phyloP scores from a whole-genome alignment of 2,888 invertebrate genomes.

The Hipparchia sbordonii region DNA sequence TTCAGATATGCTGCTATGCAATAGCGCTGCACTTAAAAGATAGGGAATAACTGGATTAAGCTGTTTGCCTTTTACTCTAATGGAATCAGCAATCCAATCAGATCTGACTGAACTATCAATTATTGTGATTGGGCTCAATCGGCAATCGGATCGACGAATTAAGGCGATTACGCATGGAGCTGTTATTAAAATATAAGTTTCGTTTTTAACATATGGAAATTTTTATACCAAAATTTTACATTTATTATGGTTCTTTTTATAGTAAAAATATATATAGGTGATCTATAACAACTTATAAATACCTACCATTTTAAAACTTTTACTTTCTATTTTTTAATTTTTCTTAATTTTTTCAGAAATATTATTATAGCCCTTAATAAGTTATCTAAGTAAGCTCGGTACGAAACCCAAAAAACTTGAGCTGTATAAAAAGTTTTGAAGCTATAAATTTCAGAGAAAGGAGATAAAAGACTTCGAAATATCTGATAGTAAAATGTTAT shows the following conservation, averaged over 20 bases:
- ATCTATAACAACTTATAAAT: too few relatives aligned
- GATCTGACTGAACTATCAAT: conserved; percentile 56
- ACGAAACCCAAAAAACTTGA: conserved; percentile 21
- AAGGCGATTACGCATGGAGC: conserved; percentile 18
- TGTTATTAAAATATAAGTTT: conserved; percentile 1
- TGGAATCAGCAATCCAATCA: conserved; percentile 63
- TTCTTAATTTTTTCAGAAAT: too few relatives aligned
- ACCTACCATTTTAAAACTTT: too few relatives aligned
- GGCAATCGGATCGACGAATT: conserved; percentile 39
- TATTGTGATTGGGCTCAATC: conserved; percentile 55
- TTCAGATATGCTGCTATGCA: conserved; percentile 18
- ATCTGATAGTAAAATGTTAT: conserved; percentile 31
- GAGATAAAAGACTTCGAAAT: conserved; percentile 31
- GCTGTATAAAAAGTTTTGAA: conserved; percentile 29
- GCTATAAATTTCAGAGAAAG: conserved; percentile 23
- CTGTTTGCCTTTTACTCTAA: conserved; percentile 52
- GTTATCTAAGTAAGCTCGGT: conserved; percentile 2
- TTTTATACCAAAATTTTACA: not conserved
- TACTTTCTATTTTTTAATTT: too few relatives aligned
- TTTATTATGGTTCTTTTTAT: not conserved
- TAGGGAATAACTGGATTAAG: conserved; percentile 43
- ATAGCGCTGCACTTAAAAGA: conserved; percentile 39
- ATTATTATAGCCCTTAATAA: too few relatives aligned
- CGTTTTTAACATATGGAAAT: conserved; percentile 7
- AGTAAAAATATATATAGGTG: too few relatives aligned